Conservation (phyloP, 2,888 invertebrate species). For the Apoderus coryli region DNA sequence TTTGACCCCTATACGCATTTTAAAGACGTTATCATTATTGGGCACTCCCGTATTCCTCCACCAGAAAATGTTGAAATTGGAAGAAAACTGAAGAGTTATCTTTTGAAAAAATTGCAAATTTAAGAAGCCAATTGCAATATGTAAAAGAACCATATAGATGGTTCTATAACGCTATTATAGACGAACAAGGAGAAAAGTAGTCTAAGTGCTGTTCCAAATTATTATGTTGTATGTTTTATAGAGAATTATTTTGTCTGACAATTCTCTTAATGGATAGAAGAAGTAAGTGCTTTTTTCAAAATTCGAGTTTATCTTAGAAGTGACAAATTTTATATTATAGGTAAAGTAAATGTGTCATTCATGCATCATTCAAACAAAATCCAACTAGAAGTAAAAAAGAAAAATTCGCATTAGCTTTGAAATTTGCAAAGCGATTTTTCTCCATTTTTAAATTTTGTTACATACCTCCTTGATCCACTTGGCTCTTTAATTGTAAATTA, state of each 20-base stretch:
- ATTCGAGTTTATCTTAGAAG: not conserved
- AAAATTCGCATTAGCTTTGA: no score
- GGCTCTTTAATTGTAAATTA: no score
- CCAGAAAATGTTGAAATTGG: conserved; percentile 7
- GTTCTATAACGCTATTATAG: conserved; percentile 9
- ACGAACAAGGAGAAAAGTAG: conserved; percentile 6
- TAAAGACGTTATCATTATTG: no score
- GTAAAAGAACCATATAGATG: conserved; percentile 9
- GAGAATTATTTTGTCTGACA: not conserved
- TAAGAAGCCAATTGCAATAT: conserved; percentile 9
- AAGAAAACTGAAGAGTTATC: conserved; percentile 9
- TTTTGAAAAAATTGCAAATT: conserved; percentile 8
- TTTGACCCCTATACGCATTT: no score
- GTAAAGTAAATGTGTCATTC: no score
- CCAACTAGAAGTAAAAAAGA: no score
- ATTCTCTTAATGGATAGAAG: conserved; percentile 4
- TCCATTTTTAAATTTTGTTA: not conserved
- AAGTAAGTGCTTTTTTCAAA: conserved; percentile 4
- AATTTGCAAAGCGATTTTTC: no score
- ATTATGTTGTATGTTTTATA: no score
- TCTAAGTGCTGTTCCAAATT: no score
- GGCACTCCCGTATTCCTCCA: conserved; percentile 5
- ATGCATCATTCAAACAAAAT: no score
- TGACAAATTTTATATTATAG: no score
- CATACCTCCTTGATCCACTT: conserved; percentile 5